phyloP scores from a whole-genome alignment of 2,888 invertebrate species.

The Syritta pipiens region DNA sequence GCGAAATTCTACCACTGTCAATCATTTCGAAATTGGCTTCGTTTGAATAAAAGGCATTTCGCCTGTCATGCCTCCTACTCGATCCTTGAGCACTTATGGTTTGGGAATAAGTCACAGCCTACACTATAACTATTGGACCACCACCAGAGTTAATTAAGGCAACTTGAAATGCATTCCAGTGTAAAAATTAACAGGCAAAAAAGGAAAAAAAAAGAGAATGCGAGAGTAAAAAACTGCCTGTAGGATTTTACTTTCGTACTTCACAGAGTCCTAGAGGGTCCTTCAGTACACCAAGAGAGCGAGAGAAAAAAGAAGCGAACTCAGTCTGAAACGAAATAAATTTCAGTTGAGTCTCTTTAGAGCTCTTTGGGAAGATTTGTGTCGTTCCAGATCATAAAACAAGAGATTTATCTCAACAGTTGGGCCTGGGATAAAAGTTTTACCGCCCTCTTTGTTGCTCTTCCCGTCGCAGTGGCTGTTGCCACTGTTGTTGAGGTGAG shows the following conservation, averaged over 20 bases:
- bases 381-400: constrained; percentile 70
- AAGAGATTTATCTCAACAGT: constrained; percentile 69
- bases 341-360: constrained; percentile 68
- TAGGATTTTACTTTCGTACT: constrained; percentile 44
- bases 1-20: constrained; percentile 36
- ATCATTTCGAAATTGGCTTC: constrained; percentile 57
- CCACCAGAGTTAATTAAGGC: constrained; percentile 49
- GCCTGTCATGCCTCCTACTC: constrained; percentile 3
- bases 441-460: constrained; percentile 26
- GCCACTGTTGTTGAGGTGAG: constrained; percentile 34
- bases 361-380: constrained; percentile 69
- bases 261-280: constrained; percentile 38
- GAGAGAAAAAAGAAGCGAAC: constrained; percentile 25
- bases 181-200: constrained; percentile 30
- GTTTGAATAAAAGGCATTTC: constrained; percentile 54
- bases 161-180: constrained; percentile 39
- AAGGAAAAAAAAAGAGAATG: neutral
- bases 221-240: constrained; percentile 21
- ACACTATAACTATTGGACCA: constrained; percentile 7
- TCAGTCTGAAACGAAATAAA: constrained; percentile 65
- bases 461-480: neutral
- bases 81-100: constrained; percentile 15
- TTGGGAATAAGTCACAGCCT: constrained; percentile 9
- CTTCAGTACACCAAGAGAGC: constrained; percentile 39
- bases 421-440: constrained; percentile 65